phyloP scores from a whole-genome alignment of 2,888 invertebrate genomes.

The Caenorhabditis sp. region DNA sequence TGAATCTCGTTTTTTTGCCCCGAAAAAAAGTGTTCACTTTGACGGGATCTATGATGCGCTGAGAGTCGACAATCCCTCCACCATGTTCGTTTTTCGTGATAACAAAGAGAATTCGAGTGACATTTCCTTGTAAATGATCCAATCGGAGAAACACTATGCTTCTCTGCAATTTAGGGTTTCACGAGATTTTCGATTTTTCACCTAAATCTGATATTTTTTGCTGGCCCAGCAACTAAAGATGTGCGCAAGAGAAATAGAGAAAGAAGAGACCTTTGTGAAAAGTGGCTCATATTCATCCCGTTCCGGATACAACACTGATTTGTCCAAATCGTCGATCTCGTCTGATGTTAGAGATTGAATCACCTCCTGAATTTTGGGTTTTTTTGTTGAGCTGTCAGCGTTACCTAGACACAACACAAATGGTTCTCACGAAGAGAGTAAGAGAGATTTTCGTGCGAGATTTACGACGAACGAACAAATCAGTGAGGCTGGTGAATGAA shows the following conservation, averaged over 20 bases:
- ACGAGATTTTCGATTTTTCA: no score
- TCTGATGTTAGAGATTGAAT: slow-evolving; percentile 35
- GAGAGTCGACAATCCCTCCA: slow-evolving; percentile 26
- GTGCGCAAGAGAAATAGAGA: background rate
- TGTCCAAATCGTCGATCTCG: slow-evolving; percentile 44
- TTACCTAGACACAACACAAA: background rate
- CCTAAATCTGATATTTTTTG: no score
- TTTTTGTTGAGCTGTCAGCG: background rate
- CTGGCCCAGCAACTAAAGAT: background rate
- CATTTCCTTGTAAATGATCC: slow-evolving; percentile 49
- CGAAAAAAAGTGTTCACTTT: slow-evolving; percentile 34
- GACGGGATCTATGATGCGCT: slow-evolving; percentile 49
- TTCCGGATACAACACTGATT: slow-evolving; percentile 56
- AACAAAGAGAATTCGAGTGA: slow-evolving; percentile 61
- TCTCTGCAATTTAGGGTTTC: slow-evolving; percentile 28
- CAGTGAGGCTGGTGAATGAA: background rate
- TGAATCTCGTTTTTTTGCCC: background rate
- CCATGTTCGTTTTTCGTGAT: slow-evolving; percentile 47
- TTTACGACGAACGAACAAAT: slow-evolving; percentile 24
- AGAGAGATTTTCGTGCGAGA: background rate
- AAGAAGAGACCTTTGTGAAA: slow-evolving; percentile 26
- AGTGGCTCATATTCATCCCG: slow-evolving; percentile 61
- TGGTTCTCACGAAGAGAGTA: no score
- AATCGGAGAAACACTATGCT: slow-evolving; percentile 65
- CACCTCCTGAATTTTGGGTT: slow-evolving; percentile 19